These are phyloP conservation scores for Xenentodon cancila DNA, from an alignment of 2,797 vertebrate genomes.

Conservation along the genomic window DNA sequence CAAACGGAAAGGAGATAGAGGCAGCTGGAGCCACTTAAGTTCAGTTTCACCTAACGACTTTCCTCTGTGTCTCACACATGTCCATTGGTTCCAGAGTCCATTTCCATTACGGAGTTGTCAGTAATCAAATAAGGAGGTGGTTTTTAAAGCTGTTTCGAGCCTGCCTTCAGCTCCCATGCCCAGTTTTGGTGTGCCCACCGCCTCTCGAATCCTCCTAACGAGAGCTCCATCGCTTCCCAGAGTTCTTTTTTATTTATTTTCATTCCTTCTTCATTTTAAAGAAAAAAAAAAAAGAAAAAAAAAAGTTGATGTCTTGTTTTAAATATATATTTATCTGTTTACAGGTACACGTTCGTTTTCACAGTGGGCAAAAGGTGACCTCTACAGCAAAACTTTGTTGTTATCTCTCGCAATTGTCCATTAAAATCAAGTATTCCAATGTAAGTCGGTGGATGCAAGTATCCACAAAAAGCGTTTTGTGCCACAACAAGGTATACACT, in stretches of 20 bases:
- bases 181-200: conserved; percentile 83
- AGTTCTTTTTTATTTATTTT: conserved; percentile 78
- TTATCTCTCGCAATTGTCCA: conserved; percentile 86
- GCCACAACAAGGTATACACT: conserved; percentile 87
- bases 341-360: conserved; percentile 90
- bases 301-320: conserved; percentile 90
- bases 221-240: conserved; percentile 89
- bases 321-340: conserved; percentile 92
- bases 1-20: conserved; percentile 72
- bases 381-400: conserved; percentile 87
- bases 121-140: conserved; percentile 83
- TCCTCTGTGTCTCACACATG: conserved; percentile 79
- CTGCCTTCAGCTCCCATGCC: conserved; percentile 80
- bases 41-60: conserved; percentile 78
- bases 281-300: conserved; percentile 71
- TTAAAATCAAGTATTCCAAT: conserved; percentile 88
- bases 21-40: conserved; percentile 83
- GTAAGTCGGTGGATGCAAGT: conserved; percentile 80
- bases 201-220: conserved; percentile 87
- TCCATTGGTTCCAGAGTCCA: conserved; percentile 83
- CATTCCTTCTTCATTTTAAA: conserved; percentile 82
- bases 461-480: conserved; percentile 73
- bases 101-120: conserved; percentile 81
- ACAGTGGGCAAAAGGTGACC: conserved; percentile 95
- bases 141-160: conserved; percentile 82